These are phyloP conservation scores for Cossypha polioptera DNA, from an alignment of 2,797 vertebrate species.

Conservation along the genomic window DNA sequence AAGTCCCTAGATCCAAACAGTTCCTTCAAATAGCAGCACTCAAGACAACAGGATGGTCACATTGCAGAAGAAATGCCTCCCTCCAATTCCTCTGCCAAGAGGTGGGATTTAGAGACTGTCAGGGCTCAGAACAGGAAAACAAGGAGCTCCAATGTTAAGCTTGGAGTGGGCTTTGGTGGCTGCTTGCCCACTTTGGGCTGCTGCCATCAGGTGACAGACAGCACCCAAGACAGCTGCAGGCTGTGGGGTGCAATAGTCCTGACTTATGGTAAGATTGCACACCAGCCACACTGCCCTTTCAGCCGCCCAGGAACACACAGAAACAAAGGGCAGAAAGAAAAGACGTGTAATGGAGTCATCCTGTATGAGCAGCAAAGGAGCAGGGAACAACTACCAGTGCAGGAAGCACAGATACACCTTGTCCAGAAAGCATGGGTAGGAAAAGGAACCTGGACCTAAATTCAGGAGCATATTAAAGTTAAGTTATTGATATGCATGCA, in stretches of 20 bases:
- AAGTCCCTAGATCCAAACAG: not conserved
- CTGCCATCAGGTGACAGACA: not conserved
- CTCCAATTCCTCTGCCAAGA: not conserved
- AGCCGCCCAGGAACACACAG: not conserved
- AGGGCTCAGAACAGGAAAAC: not conserved
- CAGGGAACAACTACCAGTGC: not conserved
- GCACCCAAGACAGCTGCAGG: not conserved
- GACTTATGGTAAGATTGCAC: not conserved
- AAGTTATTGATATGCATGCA: not conserved
- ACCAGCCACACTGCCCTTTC: not conserved
- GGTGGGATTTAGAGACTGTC: not conserved
- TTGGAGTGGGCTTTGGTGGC: not conserved
- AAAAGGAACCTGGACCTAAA: not conserved
- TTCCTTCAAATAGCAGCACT: not conserved
- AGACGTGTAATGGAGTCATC: not conserved
- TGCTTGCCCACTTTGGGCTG: not conserved
- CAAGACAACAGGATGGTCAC: not conserved
- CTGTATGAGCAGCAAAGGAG: not conserved
- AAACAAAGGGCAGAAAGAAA: not conserved
- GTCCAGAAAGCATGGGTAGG: not conserved
- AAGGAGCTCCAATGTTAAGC: accelerated
- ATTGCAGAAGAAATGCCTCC: not conserved
- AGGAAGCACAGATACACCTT: not conserved
- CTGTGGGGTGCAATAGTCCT: not conserved
- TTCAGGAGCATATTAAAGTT: not conserved